Base-by-base conservation (phyloP, 2,888 invertebrate genomes). In the Leucophenga montana region DNA sequence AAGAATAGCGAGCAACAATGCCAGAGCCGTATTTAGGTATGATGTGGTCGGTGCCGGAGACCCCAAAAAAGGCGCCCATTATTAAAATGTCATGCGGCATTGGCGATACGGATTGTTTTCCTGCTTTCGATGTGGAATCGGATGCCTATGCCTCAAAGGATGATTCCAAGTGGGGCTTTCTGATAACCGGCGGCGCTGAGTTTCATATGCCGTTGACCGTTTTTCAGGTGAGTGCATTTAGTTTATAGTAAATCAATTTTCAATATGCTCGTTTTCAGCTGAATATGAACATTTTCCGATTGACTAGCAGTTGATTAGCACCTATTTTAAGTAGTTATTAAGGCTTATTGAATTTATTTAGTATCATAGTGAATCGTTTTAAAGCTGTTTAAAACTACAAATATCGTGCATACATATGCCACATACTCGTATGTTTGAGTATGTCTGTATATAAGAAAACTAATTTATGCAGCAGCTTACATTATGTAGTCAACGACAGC, bases 161-260 rank as follows among this genome's bases (percentile, higher is more conserved):
- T 71, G 88, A 89, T 70, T 77, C 82, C n/a, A 85, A 85, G 71
- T 89, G 89, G 89, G 89, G 89, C 27, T 89, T 89, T 73, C 84
- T 89, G 67, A 87, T 89, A 74, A 89, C 89, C 61, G 89, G 89
- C 48, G 89, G 89, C 46, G 87, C 87, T 33, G 89, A 89, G 67
- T 89, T 89, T 78, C 88, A 88, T 68, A 89, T 89, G 89, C 89
- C 89, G 53, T 75, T 89, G 66, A 89, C 89, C 39, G 89, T 89
- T 46, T 89, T 89, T 80, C 89, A 89, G 86, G 89, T 89, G 78
- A 82, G 80, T 75, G 46, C 27, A 53, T 27, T 16, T n/a, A 53
- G 13, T 53, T 11, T 11, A 53, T n/a, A 11, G 8, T n/a, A n/a
- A 53, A 53, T n/a, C 8, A 53, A 9, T 53, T 18, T 18, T 9